Evolutionary conservation across 2,113 vertebrate genomes (phyloP).

Genomic region (Calidris pugnax): DNA sequence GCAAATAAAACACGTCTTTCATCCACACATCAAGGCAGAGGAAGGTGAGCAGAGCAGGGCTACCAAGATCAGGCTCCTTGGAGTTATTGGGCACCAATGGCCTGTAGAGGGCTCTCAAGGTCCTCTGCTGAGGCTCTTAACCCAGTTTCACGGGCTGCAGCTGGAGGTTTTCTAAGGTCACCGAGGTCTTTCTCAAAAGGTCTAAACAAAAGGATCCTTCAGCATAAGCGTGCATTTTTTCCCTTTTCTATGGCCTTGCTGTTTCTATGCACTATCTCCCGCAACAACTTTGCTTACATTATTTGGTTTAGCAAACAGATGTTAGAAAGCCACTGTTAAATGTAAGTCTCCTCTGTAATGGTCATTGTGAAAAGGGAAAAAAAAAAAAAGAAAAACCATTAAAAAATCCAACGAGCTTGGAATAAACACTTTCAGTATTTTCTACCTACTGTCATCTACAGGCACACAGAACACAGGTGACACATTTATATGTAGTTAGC

Average conservation of each 20-base stretch:
- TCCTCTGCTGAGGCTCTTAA: conserved; percentile 62
- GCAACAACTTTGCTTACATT: conserved; percentile 33
- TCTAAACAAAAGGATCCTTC: conserved; percentile 78
- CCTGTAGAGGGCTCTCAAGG: conserved; percentile 82
- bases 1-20: conserved; percentile 54
- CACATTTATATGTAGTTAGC: not conserved
- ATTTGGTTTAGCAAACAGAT: conserved; percentile 43
- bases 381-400: not conserved
- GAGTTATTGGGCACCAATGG: not conserved
- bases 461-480: not conserved
- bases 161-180: conserved; percentile 86
- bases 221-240: conserved; percentile 42
- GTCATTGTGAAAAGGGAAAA: not conserved
- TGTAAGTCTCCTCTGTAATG: not conserved
- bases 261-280: conserved; percentile 40
- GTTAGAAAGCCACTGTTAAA: conserved; percentile 24
- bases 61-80: not conserved
- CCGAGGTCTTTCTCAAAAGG: conserved; percentile 79
- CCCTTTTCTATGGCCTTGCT: conserved; percentile 33
- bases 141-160: conserved; percentile 71
- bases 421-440: not conserved
- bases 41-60: not conserved
- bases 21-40: not conserved
- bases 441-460: not conserved
- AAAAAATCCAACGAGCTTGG: not conserved